Percentiles rank a stretch among this genome's conserved stretches.
Conservation (phyloP, 2,797 vertebrate species). For the Melanogrammus aeglefinus region DNA sequence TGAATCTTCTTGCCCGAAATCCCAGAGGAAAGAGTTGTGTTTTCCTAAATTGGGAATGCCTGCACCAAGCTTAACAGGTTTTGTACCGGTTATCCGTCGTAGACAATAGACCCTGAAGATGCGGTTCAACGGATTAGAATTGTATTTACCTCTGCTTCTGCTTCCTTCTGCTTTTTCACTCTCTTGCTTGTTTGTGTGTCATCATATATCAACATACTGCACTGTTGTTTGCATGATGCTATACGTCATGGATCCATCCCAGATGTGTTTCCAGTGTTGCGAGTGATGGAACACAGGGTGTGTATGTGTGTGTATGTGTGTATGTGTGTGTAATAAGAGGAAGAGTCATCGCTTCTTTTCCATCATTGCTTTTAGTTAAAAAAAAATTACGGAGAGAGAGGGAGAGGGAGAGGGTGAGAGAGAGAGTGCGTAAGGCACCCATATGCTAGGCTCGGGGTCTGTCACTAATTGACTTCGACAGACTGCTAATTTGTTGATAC, state of each 20-base stretch:
- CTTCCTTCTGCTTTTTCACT: not conserved
- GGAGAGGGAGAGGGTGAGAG: not conserved
- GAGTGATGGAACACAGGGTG: not conserved
- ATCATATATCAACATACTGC: not conserved
- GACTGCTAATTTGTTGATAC: constrained; percentile 91
- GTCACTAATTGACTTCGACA: constrained; percentile 86
- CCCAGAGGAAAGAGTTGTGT: not conserved
- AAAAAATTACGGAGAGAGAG: not conserved
- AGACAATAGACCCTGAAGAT: not conserved
- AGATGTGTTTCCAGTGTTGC: not conserved
- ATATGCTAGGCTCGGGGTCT: constrained; percentile 66
- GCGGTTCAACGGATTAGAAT: no score
- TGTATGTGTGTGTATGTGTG: not conserved
- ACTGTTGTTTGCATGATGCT: not conserved
- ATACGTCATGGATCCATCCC: not conserved
- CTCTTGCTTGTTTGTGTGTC: not conserved
- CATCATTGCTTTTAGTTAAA: constrained; percentile 36
- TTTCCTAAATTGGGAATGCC: not conserved
- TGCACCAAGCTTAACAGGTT: not conserved
- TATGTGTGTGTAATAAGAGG: not conserved
- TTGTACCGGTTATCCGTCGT: no score
- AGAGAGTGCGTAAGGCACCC: constrained; percentile 53
- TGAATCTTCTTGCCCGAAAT: not conserved
- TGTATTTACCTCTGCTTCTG: not conserved
- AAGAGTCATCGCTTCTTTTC: constrained; percentile 13